These are phyloP conservation scores for Pelobates cultripes DNA, from an alignment of 2,797 vertebrate genomes.

Conservation along the genomic window DNA sequence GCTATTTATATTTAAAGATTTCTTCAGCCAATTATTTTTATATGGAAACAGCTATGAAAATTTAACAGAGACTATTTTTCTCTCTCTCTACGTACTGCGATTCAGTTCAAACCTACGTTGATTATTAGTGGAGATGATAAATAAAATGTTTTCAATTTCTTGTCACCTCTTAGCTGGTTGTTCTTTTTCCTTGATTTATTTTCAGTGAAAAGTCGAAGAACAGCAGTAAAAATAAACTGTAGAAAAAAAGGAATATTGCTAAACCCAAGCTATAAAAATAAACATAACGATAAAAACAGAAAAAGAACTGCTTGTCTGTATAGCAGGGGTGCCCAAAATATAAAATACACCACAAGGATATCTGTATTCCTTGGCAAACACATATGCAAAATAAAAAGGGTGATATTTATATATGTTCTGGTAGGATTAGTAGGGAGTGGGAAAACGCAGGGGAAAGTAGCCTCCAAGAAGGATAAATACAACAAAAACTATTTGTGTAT, in stretches of 20 bases:
- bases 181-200: background rate
- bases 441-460: too few species aligned
- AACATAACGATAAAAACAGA: background rate
- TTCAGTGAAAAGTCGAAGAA: background rate
- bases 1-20: constrained; percentile 19
- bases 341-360: too few species aligned
- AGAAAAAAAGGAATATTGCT: background rate
- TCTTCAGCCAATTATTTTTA: constrained; percentile 33
- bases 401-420: too few species aligned
- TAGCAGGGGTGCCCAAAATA: too few species aligned
- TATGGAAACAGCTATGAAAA: background rate
- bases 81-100: background rate
- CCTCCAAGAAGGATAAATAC: too few species aligned
- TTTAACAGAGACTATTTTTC: background rate
- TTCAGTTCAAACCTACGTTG: background rate
- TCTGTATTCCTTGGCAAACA: too few species aligned
- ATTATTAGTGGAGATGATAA: constrained; percentile 1
- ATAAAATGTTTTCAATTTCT: constrained; percentile 9
- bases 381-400: too few species aligned
- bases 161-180: background rate
- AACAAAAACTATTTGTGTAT: too few species aligned
- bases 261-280: background rate
- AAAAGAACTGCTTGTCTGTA: too few species aligned
- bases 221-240: background rate
- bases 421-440: too few species aligned